phyloP scores from a whole-genome alignment of 2,113 vertebrate genomes.

The Dinomys branickii region DNA sequence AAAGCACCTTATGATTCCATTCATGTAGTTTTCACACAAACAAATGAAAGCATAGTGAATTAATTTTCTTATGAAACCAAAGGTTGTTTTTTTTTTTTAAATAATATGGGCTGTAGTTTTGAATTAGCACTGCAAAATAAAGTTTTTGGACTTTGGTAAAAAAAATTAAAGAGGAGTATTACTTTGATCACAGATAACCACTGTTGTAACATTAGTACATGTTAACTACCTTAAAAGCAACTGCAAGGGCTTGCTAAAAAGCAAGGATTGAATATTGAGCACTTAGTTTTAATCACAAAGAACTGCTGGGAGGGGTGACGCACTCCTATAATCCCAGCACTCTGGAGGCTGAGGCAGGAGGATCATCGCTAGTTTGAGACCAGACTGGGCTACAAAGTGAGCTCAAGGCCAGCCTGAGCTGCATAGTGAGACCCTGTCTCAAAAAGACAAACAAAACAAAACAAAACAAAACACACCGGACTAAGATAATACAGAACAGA shows the following conservation, averaged over 20 bases:
- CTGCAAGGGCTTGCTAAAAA: background rate
- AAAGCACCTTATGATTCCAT: background rate
- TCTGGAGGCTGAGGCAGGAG: too few species aligned
- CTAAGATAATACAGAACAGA: background rate
- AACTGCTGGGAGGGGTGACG: too few species aligned
- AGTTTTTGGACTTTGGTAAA: background rate
- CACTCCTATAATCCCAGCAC: too few species aligned
- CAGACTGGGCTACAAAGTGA: too few species aligned
- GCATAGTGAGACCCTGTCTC: too few species aligned
- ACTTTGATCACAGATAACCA: background rate
- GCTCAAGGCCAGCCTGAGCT: too few species aligned
- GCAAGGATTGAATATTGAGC: background rate
- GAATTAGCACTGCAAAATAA: background rate
- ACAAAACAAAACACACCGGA: background rate
- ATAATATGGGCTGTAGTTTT: background rate
- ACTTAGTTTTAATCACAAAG: background rate
- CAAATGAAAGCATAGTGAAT: background rate
- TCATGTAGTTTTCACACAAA: background rate
- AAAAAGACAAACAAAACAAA: too few species aligned
- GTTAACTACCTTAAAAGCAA: background rate
- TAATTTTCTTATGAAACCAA: conserved; percentile 4
- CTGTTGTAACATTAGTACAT: background rate
- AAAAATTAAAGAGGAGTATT: background rate
- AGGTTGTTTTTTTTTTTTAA: background rate
- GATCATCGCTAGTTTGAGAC: too few species aligned